Evolutionary conservation across 2,888 invertebrate species (phyloP), one percentile per base, ranked within the genome.

Genomic region (Tenthredo distinguenda): DNA sequence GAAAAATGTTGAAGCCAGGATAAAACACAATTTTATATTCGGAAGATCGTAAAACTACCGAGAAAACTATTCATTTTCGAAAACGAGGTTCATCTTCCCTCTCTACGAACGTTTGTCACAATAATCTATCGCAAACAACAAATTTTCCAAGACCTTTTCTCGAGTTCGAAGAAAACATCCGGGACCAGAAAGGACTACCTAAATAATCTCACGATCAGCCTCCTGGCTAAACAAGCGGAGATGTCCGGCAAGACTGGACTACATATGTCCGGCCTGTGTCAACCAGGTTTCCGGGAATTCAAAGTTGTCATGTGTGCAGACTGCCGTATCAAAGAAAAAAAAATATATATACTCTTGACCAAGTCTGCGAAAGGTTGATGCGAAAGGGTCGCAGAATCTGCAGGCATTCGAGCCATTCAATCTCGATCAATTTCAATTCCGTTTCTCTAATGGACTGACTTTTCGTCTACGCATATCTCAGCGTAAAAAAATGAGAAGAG

Each of bases 371-470:
- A 77, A 55, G 47, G 18, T 77, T 18, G 50, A 34, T 55, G 77
- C 26, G 77, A 77, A 50, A 55, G 31, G 50, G 77, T 50, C 12
- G 47, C 77, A 34, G 34, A 18, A 47, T 47, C 31, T 77, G n/a
- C 34, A 77, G 47, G 18, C 50, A 34, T 34, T 77, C 77, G 31
- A 62, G 21, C 81, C 62, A 77, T 81, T 62, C 81, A 62, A 81
- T 81, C 62, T 81, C 79, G 58, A 62, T 81, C 21, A 62, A 81
- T 26, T 62, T 81, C 62, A 81, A 58, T 62, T 81, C 62, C 37
- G 47, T 40, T 21, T 62, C 40, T 81, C 62, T 81, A 81, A 81
- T 81, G 62, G 79, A 62, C 15, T 26, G 58, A 40, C n/a, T 81
- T 15, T 15, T 26, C 15, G 15, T 26, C 21, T 6, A 12, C 40